Evolutionary conservation across 2,888 invertebrate species (phyloP).

Genomic region (Peribatodes rhomboidaria): DNA sequence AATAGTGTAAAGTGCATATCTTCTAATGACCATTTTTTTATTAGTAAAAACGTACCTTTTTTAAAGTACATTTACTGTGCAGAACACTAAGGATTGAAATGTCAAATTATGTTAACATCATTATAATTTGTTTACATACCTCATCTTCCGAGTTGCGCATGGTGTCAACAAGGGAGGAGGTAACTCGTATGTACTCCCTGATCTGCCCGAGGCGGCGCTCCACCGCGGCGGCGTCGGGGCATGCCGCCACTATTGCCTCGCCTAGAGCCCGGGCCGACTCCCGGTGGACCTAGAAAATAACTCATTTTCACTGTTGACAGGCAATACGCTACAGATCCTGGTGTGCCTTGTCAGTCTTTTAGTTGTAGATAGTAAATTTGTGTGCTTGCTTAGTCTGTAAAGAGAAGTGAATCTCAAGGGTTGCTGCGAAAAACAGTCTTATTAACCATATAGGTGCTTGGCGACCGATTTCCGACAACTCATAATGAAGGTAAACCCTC

Average conservation of each 20-base stretch:
- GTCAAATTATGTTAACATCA: too few species aligned
- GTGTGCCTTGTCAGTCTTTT: too few species aligned
- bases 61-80: neutral
- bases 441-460: too few species aligned
- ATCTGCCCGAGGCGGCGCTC: slow-evolving; percentile 90
- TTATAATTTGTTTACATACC: slow-evolving; percentile 76
- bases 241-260: slow-evolving; percentile 81
- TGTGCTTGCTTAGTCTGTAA: too few species aligned
- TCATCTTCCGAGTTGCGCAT: slow-evolving; percentile 90
- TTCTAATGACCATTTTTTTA: neutral
- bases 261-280: slow-evolving; percentile 79
- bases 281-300: slow-evolving; percentile 65
- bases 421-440: too few species aligned
- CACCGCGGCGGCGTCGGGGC: slow-evolving; percentile 89
- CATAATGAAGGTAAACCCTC: too few species aligned
- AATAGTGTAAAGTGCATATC: neutral
- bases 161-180: slow-evolving; percentile 89
- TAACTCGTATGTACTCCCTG: slow-evolving; percentile 90
- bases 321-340: too few species aligned
- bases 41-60: neutral
- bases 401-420: too few species aligned
- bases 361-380: too few species aligned
- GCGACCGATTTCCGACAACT: too few species aligned
- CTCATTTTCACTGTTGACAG: neutral
- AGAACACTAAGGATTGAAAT: neutral